phyloP scores from a whole-genome alignment of 2,113 vertebrate species.

The Hipposideros armiger region DNA sequence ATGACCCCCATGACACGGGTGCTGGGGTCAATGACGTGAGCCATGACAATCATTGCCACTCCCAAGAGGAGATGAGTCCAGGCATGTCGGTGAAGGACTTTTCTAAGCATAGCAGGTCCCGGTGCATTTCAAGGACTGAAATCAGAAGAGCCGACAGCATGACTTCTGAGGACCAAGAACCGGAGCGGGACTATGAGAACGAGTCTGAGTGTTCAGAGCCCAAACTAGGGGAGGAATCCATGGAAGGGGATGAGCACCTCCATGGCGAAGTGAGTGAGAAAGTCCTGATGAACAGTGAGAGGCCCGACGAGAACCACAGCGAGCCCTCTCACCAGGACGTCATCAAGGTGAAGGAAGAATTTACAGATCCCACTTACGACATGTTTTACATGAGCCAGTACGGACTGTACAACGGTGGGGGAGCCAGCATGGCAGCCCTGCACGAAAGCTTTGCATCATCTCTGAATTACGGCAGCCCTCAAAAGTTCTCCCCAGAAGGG shows the following conservation, averaged over 20 bases:
- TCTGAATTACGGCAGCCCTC: slow-evolving; percentile 96
- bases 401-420: slow-evolving; percentile 96
- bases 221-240: slow-evolving; percentile 95
- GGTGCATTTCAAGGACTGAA: slow-evolving; percentile 91
- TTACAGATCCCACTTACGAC: slow-evolving; percentile 97
- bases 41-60: slow-evolving; percentile 96
- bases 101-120: slow-evolving; percentile 92
- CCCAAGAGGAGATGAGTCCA: slow-evolving; percentile 97
- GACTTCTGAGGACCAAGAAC: slow-evolving; percentile 98
- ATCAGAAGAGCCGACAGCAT: slow-evolving; percentile 96
- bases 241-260: slow-evolving; percentile 93
- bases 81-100: slow-evolving; percentile 95
- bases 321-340: slow-evolving; percentile 93
- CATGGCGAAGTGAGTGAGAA: slow-evolving; percentile 87
- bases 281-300: slow-evolving; percentile 89
- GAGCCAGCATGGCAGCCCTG: slow-evolving; percentile 96
- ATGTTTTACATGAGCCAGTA: slow-evolving; percentile 99
- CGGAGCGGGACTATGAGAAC: slow-evolving; percentile 98
- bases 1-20: slow-evolving; percentile 91
- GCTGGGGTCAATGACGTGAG: slow-evolving; percentile 92
- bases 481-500: slow-evolving; percentile 97
- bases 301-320: slow-evolving; percentile 92
- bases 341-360: slow-evolving; percentile 98
- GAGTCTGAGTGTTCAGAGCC: slow-evolving; percentile 98
- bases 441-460: slow-evolving; percentile 97